Evolutionary conservation across 2,113 vertebrate genomes (phyloP), one percentile per base, ranked within the genome.

Genomic region (Cygnus atratus): DNA sequence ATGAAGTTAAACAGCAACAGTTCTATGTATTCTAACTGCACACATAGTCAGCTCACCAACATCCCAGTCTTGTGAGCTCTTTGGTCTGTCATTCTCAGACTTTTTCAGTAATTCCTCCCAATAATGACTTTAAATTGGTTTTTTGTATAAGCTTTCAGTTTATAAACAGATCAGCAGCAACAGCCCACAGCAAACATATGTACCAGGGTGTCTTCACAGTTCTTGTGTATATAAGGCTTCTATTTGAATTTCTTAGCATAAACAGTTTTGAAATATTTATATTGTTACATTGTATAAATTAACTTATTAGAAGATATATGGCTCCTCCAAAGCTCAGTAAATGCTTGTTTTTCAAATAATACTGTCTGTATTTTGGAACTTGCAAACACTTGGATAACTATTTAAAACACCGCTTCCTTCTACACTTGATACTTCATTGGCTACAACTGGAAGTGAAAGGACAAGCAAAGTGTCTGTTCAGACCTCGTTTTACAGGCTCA

Each of bases 261-360:
- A 96, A 96, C 75, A 86, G 17, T 84, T 95, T 84, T 11, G 29
- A 86, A 92, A 91, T 11, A 86, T 90, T 93, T 88, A 84, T 91
- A n/a, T 83, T 73, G 33, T 46, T 88, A 39, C 21, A 61, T 65
- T 0, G 0, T 57, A 50, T 48, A 72, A 80, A 90, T 86, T 80
- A 80, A 59, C 2, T 2, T 63, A 61, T 57, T 66, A 80, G 65
- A 88, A 76, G 46, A 83, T 66, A 85, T 24, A 15, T 58, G 11
- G 6, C 18, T 61, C 28, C 25, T 86, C 48, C 17, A 66, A 88
- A 88, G 41, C 8, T 13, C 26, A 84, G 58, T 71, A 90, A 94
- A 88, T 85, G n/a, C 58, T 62, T 89, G 10, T 73, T 91, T 94
- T 88, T 62, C 63, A 57, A 62, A n/a, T 41, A 66, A 74, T 73